Evolutionary conservation across 2,797 vertebrate genomes (phyloP), one percentile per base, ranked within the genome.

Genomic region (Galagoides demidoff): DNA sequence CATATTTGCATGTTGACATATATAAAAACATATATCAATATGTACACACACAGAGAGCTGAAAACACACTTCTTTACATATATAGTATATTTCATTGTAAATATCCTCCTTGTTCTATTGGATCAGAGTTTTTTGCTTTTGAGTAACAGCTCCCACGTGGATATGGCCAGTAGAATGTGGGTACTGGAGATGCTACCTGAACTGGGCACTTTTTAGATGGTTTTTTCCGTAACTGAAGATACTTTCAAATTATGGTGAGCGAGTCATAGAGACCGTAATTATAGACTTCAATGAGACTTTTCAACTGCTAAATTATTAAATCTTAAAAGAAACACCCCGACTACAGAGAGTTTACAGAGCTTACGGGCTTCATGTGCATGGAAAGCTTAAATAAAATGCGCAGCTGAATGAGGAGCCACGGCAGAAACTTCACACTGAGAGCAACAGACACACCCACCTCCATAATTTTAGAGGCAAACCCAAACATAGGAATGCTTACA

Each of bases 281-380:
- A 61, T n/a, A 91, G 49, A 92, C 45, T 61, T 76, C 71, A 92
- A 2, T 81, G 86, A 76, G 92, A 88, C 34, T 90, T 90, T 27
- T 52, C 52, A 78, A 88, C 78, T 73, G 57, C 31, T 78, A 52
- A 90, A 70, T 79, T 70, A 83, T 71, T 92, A 82, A 94, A 66
- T 91, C 39, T 25, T 68, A 19, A 78, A 90, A 87, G 27, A n/a
- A 94, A 64, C 45, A 74, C 68, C 59, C 10, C 29, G 57, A 85
- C 73, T 29, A 64, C 22, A 88, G 57, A 66, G 19, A 45, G 31
- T 88, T 64, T 78, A 57, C 2, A 85, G 83, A 96, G 70, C 20
- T 66, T 29, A 78, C 45, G 55, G 31, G 12, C 22, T 77, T 79
- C 59, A 27, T 19, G 61, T 83, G 61, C 39, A 71, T 4, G 3